phyloP scores from a whole-genome alignment of 1,140 invertebrate species.

The Maconellicoccus hirsutus region DNA sequence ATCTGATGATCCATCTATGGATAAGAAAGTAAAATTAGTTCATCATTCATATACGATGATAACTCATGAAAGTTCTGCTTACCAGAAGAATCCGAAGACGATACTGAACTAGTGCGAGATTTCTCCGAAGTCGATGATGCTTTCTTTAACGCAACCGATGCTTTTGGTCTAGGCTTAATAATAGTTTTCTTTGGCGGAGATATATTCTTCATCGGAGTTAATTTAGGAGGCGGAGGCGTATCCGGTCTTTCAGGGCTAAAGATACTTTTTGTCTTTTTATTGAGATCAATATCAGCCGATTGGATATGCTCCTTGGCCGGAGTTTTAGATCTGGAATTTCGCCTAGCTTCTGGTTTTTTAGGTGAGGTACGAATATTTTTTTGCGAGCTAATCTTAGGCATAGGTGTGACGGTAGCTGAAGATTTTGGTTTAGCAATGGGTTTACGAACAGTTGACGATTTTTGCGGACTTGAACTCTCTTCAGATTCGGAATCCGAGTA shows the following conservation, averaged over 20 bases:
- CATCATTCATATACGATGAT: background rate
- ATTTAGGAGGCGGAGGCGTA: conserved; percentile 36
- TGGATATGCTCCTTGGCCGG: conserved; percentile 22
- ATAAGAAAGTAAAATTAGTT: conserved; percentile 21
- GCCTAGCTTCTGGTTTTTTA: conserved; percentile 26
- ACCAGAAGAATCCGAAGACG: conserved; percentile 35
- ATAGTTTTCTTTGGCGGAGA: conserved; percentile 34
- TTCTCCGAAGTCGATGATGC: conserved; percentile 34
- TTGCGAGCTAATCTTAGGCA: conserved; percentile 28
- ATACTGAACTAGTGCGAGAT: conserved; percentile 35
- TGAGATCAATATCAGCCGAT: conserved; percentile 38
- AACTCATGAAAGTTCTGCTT: conserved; percentile 23
- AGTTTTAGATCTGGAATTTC: conserved; percentile 26
- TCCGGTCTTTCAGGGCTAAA: conserved; percentile 71
- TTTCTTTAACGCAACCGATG: conserved; percentile 31
- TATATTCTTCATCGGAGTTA: conserved; percentile 36
- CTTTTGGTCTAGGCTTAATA: conserved; percentile 32
- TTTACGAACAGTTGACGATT: background rate
- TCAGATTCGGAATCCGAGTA: conserved; percentile 32
- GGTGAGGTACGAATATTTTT: conserved; percentile 30
- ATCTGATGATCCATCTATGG: conserved; percentile 31
- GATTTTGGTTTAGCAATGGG: conserved; percentile 43
- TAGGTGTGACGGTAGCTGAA: conserved; percentile 38
- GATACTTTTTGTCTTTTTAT: conserved; percentile 64
- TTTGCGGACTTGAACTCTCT: conserved; percentile 33